Conservation (phyloP, 2,888 invertebrate species). For the Noctua fimbriata region DNA sequence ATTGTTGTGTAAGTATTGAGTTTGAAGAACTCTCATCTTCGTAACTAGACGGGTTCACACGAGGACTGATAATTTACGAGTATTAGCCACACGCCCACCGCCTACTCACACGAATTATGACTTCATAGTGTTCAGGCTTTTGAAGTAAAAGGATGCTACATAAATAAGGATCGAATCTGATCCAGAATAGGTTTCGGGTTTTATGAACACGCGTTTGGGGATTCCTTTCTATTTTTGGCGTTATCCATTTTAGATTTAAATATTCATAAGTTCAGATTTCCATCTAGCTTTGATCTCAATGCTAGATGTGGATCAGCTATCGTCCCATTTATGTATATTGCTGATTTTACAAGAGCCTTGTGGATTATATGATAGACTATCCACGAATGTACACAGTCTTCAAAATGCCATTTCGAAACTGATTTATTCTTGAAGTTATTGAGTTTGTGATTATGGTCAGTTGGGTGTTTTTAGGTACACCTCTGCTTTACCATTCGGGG, state of each 20-base stretch:
- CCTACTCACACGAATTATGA: constrained; percentile 38
- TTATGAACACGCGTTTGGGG: background rate
- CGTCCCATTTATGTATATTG: background rate
- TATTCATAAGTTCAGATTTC: constrained; percentile 10
- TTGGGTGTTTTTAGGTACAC: background rate
- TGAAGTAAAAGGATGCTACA: constrained; percentile 2
- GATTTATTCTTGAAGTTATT: background rate
- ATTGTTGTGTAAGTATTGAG: background rate
- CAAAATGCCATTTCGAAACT: background rate
- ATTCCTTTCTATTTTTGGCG: constrained; percentile 16
- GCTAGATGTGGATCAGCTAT: background rate
- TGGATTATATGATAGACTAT: background rate
- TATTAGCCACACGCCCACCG: constrained; percentile 31
- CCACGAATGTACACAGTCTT: background rate
- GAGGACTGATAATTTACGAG: constrained; percentile 50
- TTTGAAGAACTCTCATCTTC: background rate
- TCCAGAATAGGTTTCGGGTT: background rate
- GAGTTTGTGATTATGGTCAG: background rate
- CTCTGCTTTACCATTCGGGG: background rate
- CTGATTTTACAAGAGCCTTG: background rate
- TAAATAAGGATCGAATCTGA: constrained; percentile 25
- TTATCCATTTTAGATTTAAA: constrained; percentile 21
- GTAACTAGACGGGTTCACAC: constrained; percentile 8
- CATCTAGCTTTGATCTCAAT: constrained; percentile 4
- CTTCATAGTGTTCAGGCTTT: constrained; percentile 20